A percentile compares a stretch with the other conserved stretches of the same genome.
Conservation (phyloP, 2,113 vertebrate genomes). For the Brienomyrus longianalis region DNA sequence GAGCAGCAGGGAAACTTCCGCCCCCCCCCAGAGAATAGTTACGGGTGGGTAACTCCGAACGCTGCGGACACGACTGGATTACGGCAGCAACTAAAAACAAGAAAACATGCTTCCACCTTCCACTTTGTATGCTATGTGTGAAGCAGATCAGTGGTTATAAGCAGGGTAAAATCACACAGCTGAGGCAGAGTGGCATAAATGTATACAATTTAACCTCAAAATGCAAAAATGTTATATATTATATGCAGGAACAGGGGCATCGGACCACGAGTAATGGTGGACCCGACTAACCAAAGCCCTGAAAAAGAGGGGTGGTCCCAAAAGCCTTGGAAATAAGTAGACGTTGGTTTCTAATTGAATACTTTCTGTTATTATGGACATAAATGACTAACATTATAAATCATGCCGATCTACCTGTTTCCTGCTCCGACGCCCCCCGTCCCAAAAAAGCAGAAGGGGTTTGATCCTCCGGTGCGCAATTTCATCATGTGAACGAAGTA, state of each 20-base stretch:
- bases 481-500: not conserved
- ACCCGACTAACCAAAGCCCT: not conserved
- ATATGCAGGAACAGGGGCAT: not conserved
- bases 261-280: not conserved
- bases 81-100: not conserved
- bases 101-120: not conserved
- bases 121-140: not conserved
- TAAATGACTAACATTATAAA: not conserved
- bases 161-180: not conserved
- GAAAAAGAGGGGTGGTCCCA: not conserved
- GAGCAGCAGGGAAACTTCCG: not conserved
- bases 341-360: not conserved
- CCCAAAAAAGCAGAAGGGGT: not conserved
- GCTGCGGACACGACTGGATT: not conserved
- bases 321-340: not conserved
- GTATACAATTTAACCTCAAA: not conserved
- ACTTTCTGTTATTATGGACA: not conserved
- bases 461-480: not conserved
- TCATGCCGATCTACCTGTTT: not conserved
- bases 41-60: not conserved
- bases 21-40: not conserved
- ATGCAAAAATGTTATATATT: not conserved
- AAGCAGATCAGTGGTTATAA: not conserved
- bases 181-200: not conserved
- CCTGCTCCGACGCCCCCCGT: not conserved